Base-by-base conservation (phyloP, 2,797 vertebrate species). In the Hoplostethus atlanticus region DNA sequence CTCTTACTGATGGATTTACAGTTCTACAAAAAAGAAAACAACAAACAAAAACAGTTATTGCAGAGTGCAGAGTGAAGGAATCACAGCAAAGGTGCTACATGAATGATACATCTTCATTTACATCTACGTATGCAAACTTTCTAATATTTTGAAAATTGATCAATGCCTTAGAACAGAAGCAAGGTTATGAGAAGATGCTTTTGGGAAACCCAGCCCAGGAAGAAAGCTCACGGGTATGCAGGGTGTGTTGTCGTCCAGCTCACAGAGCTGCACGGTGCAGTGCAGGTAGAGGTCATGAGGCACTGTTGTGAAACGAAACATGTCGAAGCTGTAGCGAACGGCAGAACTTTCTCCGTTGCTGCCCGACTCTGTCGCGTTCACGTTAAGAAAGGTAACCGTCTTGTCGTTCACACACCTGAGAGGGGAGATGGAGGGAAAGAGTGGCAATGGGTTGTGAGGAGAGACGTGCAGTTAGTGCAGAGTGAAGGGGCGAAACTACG, bases 221-320 rank as follows among this genome's bases (percentile, higher is more conserved):
- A 1, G 21, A 21, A 21, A 21, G 44, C 93, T 94, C 76, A 95
- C 94, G 1, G 94, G 85, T 5, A 30, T 65, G 85, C 95, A 95
- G 77, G 91, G 86, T 30, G 52, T 7, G 15, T 1, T 30, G 60
- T 94, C 89, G 1, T 89, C 92, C 0, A 67, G 85, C 47, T 91
- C 87, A 40, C 95, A 95, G 46, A 95, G 91, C 70, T 89, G 92
- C 0, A 95, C 89, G 0, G 73, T 80, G 83, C 95, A 95, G 89
- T 95, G 95, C 69, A 95, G 88, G 36, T 93, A 95, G 11, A 95
- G 69, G n/a, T 90, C 68, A 2, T 85, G 68, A 0, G 93, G 91
- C 0, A 87, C 85, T 0, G 40, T 0, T 0, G 65, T 68, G 72
- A 95, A 95, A 44, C 89, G 92, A 50, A 95, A 95, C 93, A 95